These are phyloP conservation scores for Sylvilagus floridanus DNA, from an alignment of 2,797 vertebrate species.

Conservation along the genomic window DNA sequence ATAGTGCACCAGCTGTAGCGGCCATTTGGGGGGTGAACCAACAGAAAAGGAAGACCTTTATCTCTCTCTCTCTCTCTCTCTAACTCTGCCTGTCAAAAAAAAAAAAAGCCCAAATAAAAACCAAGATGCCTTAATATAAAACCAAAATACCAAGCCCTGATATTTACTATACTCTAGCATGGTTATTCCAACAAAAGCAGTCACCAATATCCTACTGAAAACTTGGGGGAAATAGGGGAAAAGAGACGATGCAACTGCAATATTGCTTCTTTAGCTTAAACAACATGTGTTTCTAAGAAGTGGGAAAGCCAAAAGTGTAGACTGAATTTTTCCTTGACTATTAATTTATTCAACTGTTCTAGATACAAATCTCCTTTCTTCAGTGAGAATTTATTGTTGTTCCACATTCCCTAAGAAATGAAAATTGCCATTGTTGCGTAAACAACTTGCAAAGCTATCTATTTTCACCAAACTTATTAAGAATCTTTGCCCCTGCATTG, in stretches of 20 bases:
- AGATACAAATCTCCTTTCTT: slow-evolving; percentile 63
- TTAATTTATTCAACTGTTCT: slow-evolving; percentile 55
- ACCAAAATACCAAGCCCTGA: not conserved
- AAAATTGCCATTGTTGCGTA: slow-evolving; percentile 63
- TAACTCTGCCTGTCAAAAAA: too few relatives aligned
- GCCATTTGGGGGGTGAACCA: too few relatives aligned
- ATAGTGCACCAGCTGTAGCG: too few relatives aligned
- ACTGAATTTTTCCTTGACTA: not conserved
- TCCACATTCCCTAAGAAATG: slow-evolving; percentile 64
- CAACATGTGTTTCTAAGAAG: not conserved
- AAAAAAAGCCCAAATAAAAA: not conserved
- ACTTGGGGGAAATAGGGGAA: not conserved
- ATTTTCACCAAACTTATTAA: slow-evolving; percentile 45
- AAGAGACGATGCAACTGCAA: not conserved
- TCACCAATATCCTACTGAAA: not conserved
- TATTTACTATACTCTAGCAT: not conserved
- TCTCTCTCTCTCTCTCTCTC: too few relatives aligned
- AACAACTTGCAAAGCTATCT: slow-evolving; percentile 57
- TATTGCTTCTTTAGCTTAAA: not conserved
- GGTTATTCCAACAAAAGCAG: not conserved
- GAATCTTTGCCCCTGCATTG: not conserved
- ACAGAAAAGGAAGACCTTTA: too few relatives aligned
- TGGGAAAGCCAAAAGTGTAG: not conserved
- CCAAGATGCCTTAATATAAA: not conserved
- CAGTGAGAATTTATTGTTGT: slow-evolving; percentile 34